A percentile compares a stretch with the other conserved stretches of the same genome.
Conservation (phyloP, 1,140 invertebrate genomes). For the Brachionus calyciflorus region DNA sequence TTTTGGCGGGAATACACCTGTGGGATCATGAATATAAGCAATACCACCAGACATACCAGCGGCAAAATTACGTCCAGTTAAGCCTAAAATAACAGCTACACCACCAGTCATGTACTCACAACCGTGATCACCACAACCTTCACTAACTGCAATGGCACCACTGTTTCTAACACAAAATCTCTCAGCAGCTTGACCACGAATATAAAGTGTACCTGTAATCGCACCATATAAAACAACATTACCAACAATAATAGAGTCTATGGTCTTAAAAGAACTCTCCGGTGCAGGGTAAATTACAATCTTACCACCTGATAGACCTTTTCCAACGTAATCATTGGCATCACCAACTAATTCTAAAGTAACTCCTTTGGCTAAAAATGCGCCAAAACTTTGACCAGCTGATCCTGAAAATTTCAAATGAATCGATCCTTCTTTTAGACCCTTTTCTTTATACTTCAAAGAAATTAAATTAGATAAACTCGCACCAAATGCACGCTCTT, state of each 20-base stretch:
- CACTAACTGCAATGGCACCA: conserved; percentile 82
- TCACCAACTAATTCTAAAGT: conserved; percentile 89
- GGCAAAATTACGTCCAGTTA: conserved; percentile 95
- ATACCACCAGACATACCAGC: conserved; percentile 97
- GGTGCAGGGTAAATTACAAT: conserved; percentile 83
- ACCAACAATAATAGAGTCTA: conserved; percentile 92
- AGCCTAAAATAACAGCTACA: conserved; percentile 79
- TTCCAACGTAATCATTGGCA: conserved; percentile 96
- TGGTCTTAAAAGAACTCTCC: conserved; percentile 73
- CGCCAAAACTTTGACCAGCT: conserved; percentile 98
- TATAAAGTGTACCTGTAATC: conserved; percentile 86
- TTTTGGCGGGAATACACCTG: conserved; percentile 66
- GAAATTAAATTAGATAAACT: conserved; percentile 79
- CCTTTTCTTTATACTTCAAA: conserved; percentile 33
- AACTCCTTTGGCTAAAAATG: conserved; percentile 88
- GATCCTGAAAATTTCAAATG: conserved; percentile 83
- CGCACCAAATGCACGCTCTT: conserved; percentile 83
- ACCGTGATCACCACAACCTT: conserved; percentile 95
- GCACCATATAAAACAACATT: conserved; percentile 98
- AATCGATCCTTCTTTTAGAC: conserved; percentile 68
- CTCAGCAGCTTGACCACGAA: conserved; percentile 93
- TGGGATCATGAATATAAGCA: conserved; percentile 88
- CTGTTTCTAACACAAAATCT: conserved; percentile 96
- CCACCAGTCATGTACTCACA: conserved; percentile 99
- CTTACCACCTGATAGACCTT: conserved; percentile 90